These are phyloP conservation scores for Salmo trutta DNA, from an alignment of 2,797 vertebrate species.

Conservation along the genomic window DNA sequence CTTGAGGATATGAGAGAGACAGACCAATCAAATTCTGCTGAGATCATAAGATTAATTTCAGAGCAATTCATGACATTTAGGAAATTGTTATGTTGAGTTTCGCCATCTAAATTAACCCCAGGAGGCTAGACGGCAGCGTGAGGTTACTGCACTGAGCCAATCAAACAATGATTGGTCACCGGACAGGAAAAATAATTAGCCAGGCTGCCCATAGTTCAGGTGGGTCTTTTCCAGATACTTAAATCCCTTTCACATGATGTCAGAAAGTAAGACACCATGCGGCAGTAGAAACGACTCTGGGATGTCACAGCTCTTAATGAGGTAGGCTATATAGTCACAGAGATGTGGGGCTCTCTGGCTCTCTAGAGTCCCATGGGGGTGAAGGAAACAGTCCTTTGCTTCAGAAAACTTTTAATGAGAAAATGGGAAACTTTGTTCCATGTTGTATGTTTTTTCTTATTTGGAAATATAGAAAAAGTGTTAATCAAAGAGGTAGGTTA, in stretches of 20 bases:
- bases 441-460: neutral
- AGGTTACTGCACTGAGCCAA: slow-evolving; percentile 1
- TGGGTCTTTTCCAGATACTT: slow-evolving; percentile 3
- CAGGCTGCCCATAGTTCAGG: slow-evolving; percentile 3
- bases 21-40: neutral
- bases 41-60: neutral
- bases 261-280: slow-evolving; percentile 1
- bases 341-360: neutral
- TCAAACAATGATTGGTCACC: slow-evolving; percentile 2
- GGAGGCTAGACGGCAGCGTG: neutral
- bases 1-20: neutral
- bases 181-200: slow-evolving; percentile 3
- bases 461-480: slow-evolving; percentile 2
- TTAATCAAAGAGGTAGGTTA: neutral
- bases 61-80: slow-evolving; percentile 3
- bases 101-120: slow-evolving; percentile 1
- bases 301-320: slow-evolving; percentile 5
- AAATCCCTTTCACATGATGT: slow-evolving; percentile 1
- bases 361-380: neutral
- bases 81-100: neutral
- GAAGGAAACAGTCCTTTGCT: slow-evolving; percentile 1
- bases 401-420: slow-evolving; percentile 5
- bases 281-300: neutral
- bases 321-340: neutral
- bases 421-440: neutral